These are phyloP conservation scores for Dolichopus griseipennis DNA, from an alignment of 2,888 invertebrate species.

Conservation along the genomic window DNA sequence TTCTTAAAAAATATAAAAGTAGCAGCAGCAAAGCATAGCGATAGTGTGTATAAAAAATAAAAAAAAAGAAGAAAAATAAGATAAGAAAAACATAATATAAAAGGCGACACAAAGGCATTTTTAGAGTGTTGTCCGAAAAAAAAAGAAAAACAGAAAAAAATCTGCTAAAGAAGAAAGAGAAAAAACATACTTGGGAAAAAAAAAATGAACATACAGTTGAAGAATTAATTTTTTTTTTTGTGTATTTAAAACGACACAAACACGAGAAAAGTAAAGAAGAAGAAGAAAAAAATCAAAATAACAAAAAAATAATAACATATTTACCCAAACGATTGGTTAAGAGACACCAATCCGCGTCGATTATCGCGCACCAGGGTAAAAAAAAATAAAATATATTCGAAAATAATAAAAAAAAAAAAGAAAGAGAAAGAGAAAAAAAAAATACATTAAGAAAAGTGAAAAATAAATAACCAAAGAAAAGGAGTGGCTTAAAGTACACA, in stretches of 20 bases:
- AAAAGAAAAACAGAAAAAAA: not conserved
- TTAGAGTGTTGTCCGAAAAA: not conserved
- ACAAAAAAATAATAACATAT: constrained; percentile 25
- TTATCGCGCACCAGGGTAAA: constrained; percentile 28
- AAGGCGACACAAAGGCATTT: not conserved
- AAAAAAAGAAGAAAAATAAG: too few relatives aligned
- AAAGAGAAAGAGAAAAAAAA: not conserved
- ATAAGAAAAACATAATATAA: too few relatives aligned
- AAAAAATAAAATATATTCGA: constrained; percentile 13
- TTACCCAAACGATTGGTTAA: constrained; percentile 44
- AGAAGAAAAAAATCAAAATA: not conserved
- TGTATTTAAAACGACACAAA: too few relatives aligned
- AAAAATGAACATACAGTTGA: too few relatives aligned
- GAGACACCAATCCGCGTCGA: constrained; percentile 38
- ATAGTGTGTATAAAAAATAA: not conserved
- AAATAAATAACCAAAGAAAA: constrained; percentile 21
- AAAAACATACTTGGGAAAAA: too few relatives aligned
- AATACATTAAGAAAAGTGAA: not conserved
- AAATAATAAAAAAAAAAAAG: not conserved
- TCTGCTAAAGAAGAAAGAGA: not conserved
- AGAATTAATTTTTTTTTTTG: too few relatives aligned
- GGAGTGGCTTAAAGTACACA: constrained; percentile 44
- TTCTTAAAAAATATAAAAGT: not conserved
- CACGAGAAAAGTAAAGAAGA: not conserved
- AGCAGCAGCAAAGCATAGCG: too few relatives aligned